Conservation (phyloP, 2,113 vertebrate species). For the Lates calcarifer region DNA sequence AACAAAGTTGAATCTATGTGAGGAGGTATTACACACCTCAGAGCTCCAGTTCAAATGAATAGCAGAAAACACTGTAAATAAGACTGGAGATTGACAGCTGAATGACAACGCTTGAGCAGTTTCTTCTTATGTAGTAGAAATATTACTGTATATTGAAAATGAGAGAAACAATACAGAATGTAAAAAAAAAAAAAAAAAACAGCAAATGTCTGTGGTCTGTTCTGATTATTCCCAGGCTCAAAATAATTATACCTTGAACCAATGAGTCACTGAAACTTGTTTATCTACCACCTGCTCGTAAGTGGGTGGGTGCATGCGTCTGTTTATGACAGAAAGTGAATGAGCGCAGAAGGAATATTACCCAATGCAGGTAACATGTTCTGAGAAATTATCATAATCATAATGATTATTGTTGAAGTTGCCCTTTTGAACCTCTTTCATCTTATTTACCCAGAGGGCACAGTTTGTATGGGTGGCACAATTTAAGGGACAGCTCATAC, state of each 20-base stretch:
- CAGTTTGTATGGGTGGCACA: background rate
- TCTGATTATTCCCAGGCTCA: background rate
- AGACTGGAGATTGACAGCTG: constrained; percentile 6
- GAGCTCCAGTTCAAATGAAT: constrained; percentile 31
- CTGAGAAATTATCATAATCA: background rate
- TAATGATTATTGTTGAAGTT: background rate
- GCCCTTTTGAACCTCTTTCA: background rate
- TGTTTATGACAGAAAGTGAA: background rate
- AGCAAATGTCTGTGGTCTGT: constrained; percentile 31
- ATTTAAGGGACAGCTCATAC: background rate
- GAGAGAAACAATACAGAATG: constrained; percentile 59
- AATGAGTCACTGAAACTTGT: background rate
- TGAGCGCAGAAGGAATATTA: background rate
- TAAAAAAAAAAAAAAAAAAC: constrained; percentile 52
- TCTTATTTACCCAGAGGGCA: background rate
- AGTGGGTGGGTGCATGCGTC: background rate
- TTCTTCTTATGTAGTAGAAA: constrained; percentile 49
- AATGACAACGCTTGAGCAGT: constrained; percentile 31
- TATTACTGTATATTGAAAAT: constrained; percentile 53
- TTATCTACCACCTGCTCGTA: background rate
- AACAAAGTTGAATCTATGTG: constrained; percentile 56
- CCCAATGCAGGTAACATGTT: background rate
- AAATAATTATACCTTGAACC: constrained; percentile 9
- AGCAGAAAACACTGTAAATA: constrained; percentile 64
- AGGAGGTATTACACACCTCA: background rate